Percentiles rank a stretch among this genome's conserved stretches.
These are phyloP conservation scores for Apogon hyalosoma DNA, from an alignment of 2,797 vertebrate species.

Conservation along the genomic window DNA sequence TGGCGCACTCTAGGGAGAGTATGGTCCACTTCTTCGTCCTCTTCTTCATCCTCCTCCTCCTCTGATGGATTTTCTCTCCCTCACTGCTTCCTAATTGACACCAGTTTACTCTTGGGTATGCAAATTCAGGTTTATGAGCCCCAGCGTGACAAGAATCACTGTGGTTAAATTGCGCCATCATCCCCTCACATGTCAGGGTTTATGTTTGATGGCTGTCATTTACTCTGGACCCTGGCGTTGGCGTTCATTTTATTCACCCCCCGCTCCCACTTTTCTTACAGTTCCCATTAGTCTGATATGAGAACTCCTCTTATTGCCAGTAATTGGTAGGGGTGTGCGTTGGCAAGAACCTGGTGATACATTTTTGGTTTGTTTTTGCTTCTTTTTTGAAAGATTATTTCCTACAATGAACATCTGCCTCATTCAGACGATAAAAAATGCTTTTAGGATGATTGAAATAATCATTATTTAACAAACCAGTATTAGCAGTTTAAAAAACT, in stretches of 20 bases:
- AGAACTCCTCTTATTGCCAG: slow-evolving; percentile 24
- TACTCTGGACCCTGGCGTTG: slow-evolving; percentile 43
- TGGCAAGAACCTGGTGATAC: too few species aligned
- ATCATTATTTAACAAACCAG: too few species aligned
- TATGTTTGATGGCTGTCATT: slow-evolving; percentile 64
- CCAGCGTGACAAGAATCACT: slow-evolving; percentile 49
- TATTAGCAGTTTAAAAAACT: too few species aligned
- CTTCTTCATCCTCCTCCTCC: slow-evolving; percentile 30
- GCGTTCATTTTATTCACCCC: slow-evolving; percentile 31
- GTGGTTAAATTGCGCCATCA: slow-evolving; percentile 28
- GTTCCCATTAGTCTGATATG: slow-evolving; percentile 48
- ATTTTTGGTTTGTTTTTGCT: too few species aligned
- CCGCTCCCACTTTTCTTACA: slow-evolving; percentile 12
- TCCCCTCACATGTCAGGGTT: slow-evolving; percentile 32
- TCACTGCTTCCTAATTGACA: slow-evolving; percentile 64
- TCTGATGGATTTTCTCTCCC: slow-evolving; percentile 63
- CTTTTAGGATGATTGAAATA: too few species aligned
- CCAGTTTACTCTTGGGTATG: slow-evolving; percentile 58
- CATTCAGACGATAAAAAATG: too few species aligned
- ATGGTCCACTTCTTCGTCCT: slow-evolving; percentile 63
- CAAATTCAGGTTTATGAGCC: slow-evolving; percentile 69
- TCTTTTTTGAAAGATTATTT: too few species aligned
- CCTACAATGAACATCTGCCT: too few species aligned
- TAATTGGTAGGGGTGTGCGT: too few species aligned
- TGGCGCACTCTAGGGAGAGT: slow-evolving; percentile 52